A percentile compares a stretch with the other conserved stretches of the same genome.
phyloP scores from a whole-genome alignment of 2,113 vertebrate species.

The Regulus satrapa region DNA sequence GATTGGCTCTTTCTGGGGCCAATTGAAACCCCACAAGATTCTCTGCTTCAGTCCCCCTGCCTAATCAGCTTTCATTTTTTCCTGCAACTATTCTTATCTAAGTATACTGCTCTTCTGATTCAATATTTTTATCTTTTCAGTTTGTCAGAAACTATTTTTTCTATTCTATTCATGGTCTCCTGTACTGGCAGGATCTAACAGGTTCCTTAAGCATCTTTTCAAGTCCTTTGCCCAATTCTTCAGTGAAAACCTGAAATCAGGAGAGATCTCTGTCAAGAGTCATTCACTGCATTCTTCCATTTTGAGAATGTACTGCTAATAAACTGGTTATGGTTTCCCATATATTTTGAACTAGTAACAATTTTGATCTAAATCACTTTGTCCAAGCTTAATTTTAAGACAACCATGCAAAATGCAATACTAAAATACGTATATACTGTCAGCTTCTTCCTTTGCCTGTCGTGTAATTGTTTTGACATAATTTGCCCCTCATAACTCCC shows the following conservation, averaged over 20 bases:
- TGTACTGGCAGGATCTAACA: no score
- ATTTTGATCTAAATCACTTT: neutral
- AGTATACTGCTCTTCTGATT: neutral
- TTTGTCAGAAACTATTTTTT: neutral
- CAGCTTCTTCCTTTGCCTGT: neutral
- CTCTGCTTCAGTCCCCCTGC: neutral
- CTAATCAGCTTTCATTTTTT: neutral
- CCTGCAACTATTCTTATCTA: neutral
- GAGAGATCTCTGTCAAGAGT: neutral
- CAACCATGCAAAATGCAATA: neutral
- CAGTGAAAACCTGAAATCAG: neutral
- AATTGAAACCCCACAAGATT: neutral
- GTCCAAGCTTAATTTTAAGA: neutral
- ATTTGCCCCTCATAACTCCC: neutral
- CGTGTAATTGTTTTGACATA: neutral
- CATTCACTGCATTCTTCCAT: neutral
- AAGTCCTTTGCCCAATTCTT: neutral
- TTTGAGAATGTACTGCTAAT: neutral
- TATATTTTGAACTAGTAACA: neutral
- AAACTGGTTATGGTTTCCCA: neutral
- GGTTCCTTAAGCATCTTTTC: neutral
- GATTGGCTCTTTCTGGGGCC: neutral
- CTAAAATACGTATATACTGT: neutral
- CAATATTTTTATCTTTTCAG: neutral
- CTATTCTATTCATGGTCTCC: neutral